Evolutionary conservation across 2,888 invertebrate genomes (phyloP), one percentile per base, ranked within the genome.

Genomic region (Caenorhabditis sp.): DNA sequence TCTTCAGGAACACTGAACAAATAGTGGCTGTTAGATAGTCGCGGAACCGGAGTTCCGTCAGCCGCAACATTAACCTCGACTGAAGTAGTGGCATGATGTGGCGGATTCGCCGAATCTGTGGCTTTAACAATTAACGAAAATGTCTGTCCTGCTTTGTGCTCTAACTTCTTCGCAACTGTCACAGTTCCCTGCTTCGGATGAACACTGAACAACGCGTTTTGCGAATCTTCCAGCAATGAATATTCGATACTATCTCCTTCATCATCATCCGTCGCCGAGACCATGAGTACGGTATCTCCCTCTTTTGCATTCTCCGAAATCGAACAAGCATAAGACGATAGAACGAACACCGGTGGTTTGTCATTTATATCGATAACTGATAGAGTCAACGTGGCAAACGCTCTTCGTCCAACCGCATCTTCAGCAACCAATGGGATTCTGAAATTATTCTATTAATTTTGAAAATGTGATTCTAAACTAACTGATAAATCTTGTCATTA

Each of bases 111-210:
- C 10, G 91, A 91, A 90, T 96, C 95, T 62, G 92, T 92, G 20
- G 94, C 96, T 71, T 94, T 92, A 62, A 96, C 92, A 90, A 95
- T 95, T 88, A 95, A 93, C 89, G 94, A 94, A 88, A 94, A 92
- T 63, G 92, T 91, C 88, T 93, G 92, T 70, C 92, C 92, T 88
- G 92, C 93, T 92, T 71, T 71, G 14, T 62, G 67, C 31, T 62
- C 72, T 38, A 75, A 38, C 23, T 70, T 67, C 59, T 70, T 70
- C n/a, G 63, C 64, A 7, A 79, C 67, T 20, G 76, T 69, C 2
- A 80, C 50, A 0, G 74, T 70, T 58, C 80, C 80, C 31, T 77
- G 80, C 14, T 67, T 63, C 12, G 76, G 73, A 63, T 80, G 80
- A n/a, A 80, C 63, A 1, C 38, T 52, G 76, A 80, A 80, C 20